A percentile compares a stretch with the other conserved stretches of the same genome.
phyloP scores from a whole-genome alignment of 2,113 vertebrate species.

The Lota lota region DNA sequence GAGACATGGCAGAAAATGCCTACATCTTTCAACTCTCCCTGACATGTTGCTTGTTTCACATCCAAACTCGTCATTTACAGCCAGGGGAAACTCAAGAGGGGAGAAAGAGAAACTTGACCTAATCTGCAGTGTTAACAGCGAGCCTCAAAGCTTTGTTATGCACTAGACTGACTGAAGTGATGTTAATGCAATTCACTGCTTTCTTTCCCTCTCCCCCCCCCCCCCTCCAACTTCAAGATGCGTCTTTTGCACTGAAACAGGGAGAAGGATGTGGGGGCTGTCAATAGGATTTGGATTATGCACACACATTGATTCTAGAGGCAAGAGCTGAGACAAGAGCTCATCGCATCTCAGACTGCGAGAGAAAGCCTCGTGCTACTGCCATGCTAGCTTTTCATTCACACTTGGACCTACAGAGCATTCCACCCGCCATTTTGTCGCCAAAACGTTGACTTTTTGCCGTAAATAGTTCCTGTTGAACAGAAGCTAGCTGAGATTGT shows the following conservation, averaged over 20 bases:
- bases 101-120: slow-evolving; percentile 99
- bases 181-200: slow-evolving; percentile 97
- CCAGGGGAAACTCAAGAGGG: slow-evolving; percentile 96
- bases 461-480: slow-evolving; percentile 76
- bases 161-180: slow-evolving; percentile 92
- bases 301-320: slow-evolving; percentile 72
- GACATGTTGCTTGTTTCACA: slow-evolving; percentile 99
- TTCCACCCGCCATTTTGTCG: slow-evolving; percentile 73
- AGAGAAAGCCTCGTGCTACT: slow-evolving; percentile 40
- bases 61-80: slow-evolving; percentile 99
- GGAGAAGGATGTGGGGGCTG: slow-evolving; percentile 71
- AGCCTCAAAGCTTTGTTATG: slow-evolving; percentile 97
- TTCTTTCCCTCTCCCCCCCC: slow-evolving; percentile 23
- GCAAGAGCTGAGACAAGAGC: slow-evolving; percentile 58
- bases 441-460: slow-evolving; percentile 74
- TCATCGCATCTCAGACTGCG: slow-evolving; percentile 41
- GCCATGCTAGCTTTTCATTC: slow-evolving; percentile 38
- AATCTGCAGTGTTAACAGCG: slow-evolving; percentile 99
- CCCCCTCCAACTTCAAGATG: slow-evolving; percentile 68
- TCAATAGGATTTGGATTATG: slow-evolving; percentile 79
- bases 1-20: slow-evolving; percentile 99
- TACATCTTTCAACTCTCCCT: slow-evolving; percentile 99
- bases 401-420: slow-evolving; percentile 2
- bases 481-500: slow-evolving; percentile 75
- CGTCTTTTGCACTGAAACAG: slow-evolving; percentile 73